Percentiles rank a stretch among this genome's conserved stretches.
These are phyloP conservation scores for Marcusenius ussheri DNA, from an alignment of 2,113 vertebrate species.

Conservation along the genomic window DNA sequence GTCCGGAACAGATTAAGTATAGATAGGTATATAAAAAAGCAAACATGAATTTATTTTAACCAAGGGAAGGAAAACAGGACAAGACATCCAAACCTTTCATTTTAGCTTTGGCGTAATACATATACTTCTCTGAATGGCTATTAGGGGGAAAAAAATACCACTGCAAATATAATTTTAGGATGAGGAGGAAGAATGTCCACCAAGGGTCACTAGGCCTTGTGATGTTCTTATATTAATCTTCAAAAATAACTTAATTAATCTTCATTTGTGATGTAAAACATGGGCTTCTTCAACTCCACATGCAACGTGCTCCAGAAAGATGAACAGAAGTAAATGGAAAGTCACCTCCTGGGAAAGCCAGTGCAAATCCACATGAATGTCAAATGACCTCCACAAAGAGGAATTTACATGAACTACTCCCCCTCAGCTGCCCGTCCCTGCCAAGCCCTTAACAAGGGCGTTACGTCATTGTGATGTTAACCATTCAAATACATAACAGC, in stretches of 20 bases:
- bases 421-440: background rate
- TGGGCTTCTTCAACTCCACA: background rate
- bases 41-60: too few species aligned
- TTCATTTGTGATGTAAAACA: background rate
- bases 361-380: constrained; percentile 35
- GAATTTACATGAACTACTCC: constrained; percentile 33
- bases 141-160: background rate
- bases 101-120: background rate
- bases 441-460: background rate
- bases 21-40: too few species aligned
- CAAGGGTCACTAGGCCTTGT: background rate
- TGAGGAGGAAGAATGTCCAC: background rate
- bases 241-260: too few species aligned
- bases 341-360: background rate
- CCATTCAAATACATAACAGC: background rate
- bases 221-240: background rate
- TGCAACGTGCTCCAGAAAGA: background rate
- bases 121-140: background rate
- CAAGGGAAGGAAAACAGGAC: background rate
- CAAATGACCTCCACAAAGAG: constrained; percentile 30
- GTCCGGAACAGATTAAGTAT: too few species aligned
- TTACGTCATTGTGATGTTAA: background rate
- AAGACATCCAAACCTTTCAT: background rate
- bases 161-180: background rate
- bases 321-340: constrained; percentile 8